Evolutionary conservation across 2,113 vertebrate species (phyloP).

Genomic region (Camelus dromedarius): DNA sequence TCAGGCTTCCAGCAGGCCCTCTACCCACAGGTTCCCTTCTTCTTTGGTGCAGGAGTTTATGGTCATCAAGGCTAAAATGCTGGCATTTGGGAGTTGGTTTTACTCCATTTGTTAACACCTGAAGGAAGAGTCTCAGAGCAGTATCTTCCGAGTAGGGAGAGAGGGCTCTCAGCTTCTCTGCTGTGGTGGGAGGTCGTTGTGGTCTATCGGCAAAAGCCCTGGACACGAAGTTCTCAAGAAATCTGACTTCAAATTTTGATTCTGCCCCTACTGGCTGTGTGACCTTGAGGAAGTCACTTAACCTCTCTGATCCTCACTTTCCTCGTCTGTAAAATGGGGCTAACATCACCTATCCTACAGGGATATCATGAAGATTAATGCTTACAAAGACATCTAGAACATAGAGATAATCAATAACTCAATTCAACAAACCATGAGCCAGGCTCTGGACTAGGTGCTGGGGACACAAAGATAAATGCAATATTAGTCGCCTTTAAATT

Average conservation of each 20-base stretch:
- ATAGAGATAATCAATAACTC: constrained; percentile 1
- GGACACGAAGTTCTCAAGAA: not conserved
- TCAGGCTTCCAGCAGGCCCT: not conserved
- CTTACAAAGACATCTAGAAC: constrained; percentile 38
- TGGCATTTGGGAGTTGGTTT: not conserved
- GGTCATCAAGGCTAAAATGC: constrained; percentile 26
- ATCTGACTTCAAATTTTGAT: constrained; percentile 24
- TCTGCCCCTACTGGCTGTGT: not conserved
- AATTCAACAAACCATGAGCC: not conserved
- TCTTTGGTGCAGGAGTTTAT: not conserved
- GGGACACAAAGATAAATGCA: not conserved
- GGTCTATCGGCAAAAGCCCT: not conserved
- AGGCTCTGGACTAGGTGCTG: not conserved
- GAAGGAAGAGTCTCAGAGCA: not conserved
- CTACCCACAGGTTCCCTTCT: not conserved
- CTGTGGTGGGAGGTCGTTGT: not conserved
- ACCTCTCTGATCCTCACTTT: constrained; percentile 25
- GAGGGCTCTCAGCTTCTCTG: not conserved
- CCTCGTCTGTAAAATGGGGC: constrained; percentile 28
- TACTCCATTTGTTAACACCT: constrained; percentile 10
- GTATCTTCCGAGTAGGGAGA: not conserved
- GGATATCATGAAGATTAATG: not conserved
- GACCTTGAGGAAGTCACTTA: constrained; percentile 29
- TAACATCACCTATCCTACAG: not conserved
- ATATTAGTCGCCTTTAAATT: not conserved